phyloP scores from a whole-genome alignment of 2,888 invertebrate genomes.

The Pasiphila rectangulata region DNA sequence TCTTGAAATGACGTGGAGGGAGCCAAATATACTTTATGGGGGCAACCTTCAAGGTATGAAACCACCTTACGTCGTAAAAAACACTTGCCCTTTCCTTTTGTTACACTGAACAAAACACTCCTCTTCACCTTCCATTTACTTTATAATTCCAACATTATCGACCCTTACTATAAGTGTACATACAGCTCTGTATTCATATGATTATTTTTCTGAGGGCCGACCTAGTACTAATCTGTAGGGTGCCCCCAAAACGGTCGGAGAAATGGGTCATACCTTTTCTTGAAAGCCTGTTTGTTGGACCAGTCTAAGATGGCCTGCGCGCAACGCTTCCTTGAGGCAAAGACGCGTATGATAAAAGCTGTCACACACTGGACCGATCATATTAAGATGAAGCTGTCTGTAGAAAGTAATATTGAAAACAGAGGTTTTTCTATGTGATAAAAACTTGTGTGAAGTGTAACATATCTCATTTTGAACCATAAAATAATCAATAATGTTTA shows the following conservation, averaged over 20 bases:
- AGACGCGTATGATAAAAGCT: slow-evolving; percentile 25
- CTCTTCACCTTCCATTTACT: slow-evolving; percentile 22
- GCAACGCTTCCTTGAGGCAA: slow-evolving; percentile 13
- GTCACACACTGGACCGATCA: background rate
- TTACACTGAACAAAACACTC: slow-evolving; percentile 34
- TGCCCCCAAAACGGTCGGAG: slow-evolving; percentile 54
- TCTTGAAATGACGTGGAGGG: slow-evolving; percentile 15
- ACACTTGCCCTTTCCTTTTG: slow-evolving; percentile 31
- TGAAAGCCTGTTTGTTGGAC: slow-evolving; percentile 46
- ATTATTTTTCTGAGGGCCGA: slow-evolving; percentile 53
- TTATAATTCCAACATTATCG: slow-evolving; percentile 38
- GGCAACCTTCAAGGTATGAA: slow-evolving; percentile 14
- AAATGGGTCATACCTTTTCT: slow-evolving; percentile 64
- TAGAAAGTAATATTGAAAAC: too few relatives aligned
- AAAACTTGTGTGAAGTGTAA: too few relatives aligned
- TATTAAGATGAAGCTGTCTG: too few relatives aligned
- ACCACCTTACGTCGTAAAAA: slow-evolving; percentile 25
- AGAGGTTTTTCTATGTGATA: too few relatives aligned
- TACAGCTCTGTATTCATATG: slow-evolving; percentile 52
- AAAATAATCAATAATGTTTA: too few relatives aligned
- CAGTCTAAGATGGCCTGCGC: slow-evolving; percentile 38
- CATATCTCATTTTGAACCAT: too few relatives aligned
- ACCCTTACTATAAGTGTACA: slow-evolving; percentile 47
- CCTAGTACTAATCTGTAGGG: slow-evolving; percentile 58
- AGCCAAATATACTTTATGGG: slow-evolving; percentile 6